Percentiles rank a stretch among this genome's conserved stretches.
Evolutionary conservation across 1,140 invertebrate species (phyloP).

Genomic region (Drusus annulatus): DNA sequence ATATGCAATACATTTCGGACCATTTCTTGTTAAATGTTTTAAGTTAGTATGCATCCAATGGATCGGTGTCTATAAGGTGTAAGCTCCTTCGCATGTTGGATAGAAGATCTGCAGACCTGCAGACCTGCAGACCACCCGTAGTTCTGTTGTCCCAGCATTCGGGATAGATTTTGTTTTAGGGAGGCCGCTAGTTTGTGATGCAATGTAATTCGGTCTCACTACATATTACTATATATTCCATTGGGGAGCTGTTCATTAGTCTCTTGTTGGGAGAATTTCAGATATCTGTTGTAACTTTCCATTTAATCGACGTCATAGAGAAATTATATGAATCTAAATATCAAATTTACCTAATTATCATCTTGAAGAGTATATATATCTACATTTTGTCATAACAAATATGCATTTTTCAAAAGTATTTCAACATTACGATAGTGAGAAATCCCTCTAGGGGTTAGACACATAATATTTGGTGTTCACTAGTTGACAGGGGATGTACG

Average conservation of each 20-base stretch:
- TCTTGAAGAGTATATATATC: neutral
- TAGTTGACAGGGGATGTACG: conserved; percentile 50
- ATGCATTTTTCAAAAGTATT: conserved; percentile 42
- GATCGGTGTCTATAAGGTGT: conserved; percentile 3
- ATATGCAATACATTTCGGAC: conserved; percentile 58
- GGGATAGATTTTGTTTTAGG: neutral
- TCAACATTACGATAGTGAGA: conserved; percentile 54
- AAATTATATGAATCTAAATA: conserved; percentile 45
- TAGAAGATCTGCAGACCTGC: too few species aligned
- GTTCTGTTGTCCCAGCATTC: neutral
- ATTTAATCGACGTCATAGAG: conserved; percentile 38
- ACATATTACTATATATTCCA: conserved; percentile 2
- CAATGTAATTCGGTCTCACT: neutral
- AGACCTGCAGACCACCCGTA: too few species aligned
- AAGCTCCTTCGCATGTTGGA: conserved; percentile 7
- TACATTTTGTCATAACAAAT: conserved; percentile 37
- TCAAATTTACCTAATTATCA: conserved; percentile 42
- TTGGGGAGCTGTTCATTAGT: conserved; percentile 28
- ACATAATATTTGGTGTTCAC: conserved; percentile 58
- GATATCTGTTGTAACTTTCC: conserved; percentile 23
- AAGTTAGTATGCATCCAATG: conserved; percentile 42
- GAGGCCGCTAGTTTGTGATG: too few species aligned
- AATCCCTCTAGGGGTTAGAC: conserved; percentile 57
- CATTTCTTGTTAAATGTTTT: conserved; percentile 58
- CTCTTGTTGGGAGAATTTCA: conserved; percentile 13